A percentile compares a stretch with the other conserved stretches of the same genome.
Conservation (phyloP, 2,888 invertebrate genomes). For the Uloborus plumipes region DNA sequence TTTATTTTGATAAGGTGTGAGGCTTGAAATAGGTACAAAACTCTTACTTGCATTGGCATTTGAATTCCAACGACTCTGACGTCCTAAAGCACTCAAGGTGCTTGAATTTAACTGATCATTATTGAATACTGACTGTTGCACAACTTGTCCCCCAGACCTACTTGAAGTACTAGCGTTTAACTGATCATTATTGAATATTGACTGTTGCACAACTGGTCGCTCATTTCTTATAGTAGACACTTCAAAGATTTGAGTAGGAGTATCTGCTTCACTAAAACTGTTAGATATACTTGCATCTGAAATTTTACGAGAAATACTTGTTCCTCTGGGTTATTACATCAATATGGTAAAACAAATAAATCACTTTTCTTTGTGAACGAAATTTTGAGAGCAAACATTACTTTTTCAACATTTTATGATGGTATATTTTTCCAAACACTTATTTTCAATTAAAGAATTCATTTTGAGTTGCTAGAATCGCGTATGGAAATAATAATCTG, state of each 20-base stretch:
- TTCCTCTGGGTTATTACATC: conserved; percentile 81
- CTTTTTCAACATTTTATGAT: conserved; percentile 84
- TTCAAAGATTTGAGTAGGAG: neutral
- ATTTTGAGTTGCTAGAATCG: conserved; percentile 91
- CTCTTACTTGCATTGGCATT: no score
- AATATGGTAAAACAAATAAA: conserved; percentile 86
- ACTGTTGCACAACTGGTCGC: no score
- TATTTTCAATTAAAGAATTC: conserved; percentile 78
- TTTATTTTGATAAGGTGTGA: conserved; percentile 94
- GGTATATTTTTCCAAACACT: conserved; percentile 80
- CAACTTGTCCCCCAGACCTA: no score
- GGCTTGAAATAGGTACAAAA: conserved; percentile 80
- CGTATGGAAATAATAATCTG: conserved; percentile 73
- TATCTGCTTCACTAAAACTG: neutral
- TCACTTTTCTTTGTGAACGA: conserved; percentile 81
- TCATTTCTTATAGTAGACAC: no score
- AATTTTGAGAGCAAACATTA: conserved; percentile 86
- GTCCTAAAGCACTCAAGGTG: no score
- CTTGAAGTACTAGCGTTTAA: no score
- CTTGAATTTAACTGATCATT: no score
- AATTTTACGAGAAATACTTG: conserved; percentile 80
- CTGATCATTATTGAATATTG: no score
- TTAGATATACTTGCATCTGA: conserved; percentile 78
- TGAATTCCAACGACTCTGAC: no score
- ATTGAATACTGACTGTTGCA: no score